phyloP scores from a whole-genome alignment of 2,888 invertebrate genomes.

The Beris chalybata region DNA sequence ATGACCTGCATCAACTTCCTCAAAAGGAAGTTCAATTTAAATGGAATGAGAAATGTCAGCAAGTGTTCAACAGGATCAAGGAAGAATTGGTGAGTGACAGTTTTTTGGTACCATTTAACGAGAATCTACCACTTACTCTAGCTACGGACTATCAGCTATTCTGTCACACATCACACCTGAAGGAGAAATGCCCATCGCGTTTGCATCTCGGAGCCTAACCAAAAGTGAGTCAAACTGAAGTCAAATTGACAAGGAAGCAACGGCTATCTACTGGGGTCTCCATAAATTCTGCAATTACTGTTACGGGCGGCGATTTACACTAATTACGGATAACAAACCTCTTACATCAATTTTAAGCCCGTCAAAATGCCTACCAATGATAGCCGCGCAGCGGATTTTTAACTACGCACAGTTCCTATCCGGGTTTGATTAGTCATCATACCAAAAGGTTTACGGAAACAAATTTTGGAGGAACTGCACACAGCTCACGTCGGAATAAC shows the following conservation, averaged over 20 bases:
- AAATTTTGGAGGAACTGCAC: too few relatives aligned
- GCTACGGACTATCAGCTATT: background rate
- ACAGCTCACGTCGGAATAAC: too few relatives aligned
- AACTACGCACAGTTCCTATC: conserved; percentile 37
- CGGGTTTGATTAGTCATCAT: conserved; percentile 38
- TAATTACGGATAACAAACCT: too few relatives aligned
- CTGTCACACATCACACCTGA: background rate
- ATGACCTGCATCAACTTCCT: too few relatives aligned
- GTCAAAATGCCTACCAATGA: conserved; percentile 43
- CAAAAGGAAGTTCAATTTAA: too few relatives aligned
- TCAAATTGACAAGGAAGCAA: conserved; percentile 5
- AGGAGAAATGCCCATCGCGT: background rate
- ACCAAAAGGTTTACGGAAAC: too few relatives aligned
- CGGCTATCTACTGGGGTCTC: background rate
- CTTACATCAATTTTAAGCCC: conserved; percentile 47
- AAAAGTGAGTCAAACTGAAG: background rate
- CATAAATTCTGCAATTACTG: conserved; percentile 2
- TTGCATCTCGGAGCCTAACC: background rate
- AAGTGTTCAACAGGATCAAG: too few relatives aligned
- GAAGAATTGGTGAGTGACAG: too few relatives aligned
- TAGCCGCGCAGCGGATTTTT: too few relatives aligned
- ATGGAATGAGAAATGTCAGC: background rate
- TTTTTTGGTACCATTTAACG: background rate
- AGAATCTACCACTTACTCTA: background rate
- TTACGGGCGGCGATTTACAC: conserved; percentile 34